Conservation (phyloP, 2,113 vertebrate genomes). For the Catharus fuscescens region DNA sequence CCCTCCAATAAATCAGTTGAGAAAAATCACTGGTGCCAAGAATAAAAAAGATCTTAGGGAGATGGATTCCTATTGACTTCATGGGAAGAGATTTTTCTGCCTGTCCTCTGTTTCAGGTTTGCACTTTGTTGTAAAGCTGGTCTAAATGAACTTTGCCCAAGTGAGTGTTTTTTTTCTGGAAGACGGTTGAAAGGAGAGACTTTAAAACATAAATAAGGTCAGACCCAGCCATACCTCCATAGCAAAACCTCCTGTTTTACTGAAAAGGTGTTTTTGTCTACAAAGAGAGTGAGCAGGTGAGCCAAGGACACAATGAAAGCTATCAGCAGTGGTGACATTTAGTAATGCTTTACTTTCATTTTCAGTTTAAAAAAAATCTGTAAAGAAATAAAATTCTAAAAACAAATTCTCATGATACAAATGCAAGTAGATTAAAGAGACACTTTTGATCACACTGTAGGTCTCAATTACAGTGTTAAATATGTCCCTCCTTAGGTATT, state of each 20-base stretch:
- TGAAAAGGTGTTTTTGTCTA: not conserved
- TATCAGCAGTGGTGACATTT: constrained; percentile 30
- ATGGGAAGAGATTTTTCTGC: constrained; percentile 63
- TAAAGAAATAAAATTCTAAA: constrained; percentile 28
- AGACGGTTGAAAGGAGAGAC: constrained; percentile 54
- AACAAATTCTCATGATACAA: not conserved
- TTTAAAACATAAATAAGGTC: constrained; percentile 25
- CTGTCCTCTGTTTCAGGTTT: constrained; percentile 51
- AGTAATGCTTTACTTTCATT: constrained; percentile 43
- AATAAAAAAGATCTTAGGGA: constrained; percentile 64
- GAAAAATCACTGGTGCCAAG: constrained; percentile 69
- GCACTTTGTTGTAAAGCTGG: constrained; percentile 64
- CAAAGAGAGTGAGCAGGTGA: not conserved
- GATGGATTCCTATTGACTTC: constrained; percentile 76
- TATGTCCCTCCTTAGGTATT: not conserved
- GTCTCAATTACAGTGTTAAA: constrained; percentile 1
- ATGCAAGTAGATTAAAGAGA: not conserved
- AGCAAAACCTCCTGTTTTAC: not conserved
- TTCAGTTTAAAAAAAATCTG: not conserved
- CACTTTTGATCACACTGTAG: not conserved
- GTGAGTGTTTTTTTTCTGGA: constrained; percentile 52
- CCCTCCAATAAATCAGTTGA: constrained; percentile 62
- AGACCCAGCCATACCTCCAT: not conserved
- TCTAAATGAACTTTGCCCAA: constrained; percentile 73
- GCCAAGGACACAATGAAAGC: constrained; percentile 3